These are phyloP conservation scores for Biston betularia DNA, from an alignment of 2,888 invertebrate genomes.

Conservation along the genomic window DNA sequence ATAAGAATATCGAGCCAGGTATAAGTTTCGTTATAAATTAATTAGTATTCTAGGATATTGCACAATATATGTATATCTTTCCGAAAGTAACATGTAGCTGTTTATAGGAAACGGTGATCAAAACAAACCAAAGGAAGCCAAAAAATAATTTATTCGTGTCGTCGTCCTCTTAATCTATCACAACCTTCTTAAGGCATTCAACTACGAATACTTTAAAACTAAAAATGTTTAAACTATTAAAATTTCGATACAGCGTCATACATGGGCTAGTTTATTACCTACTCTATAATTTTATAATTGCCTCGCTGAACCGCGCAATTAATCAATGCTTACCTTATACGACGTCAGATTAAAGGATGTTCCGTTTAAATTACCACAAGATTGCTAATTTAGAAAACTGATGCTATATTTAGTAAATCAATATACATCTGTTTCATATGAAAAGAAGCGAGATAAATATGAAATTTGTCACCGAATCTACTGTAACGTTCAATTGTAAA, in stretches of 20 bases:
- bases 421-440: not conserved
- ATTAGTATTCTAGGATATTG: conserved; percentile 28
- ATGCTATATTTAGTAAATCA: not conserved
- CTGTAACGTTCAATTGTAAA: too few relatives aligned
- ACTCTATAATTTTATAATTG: conserved; percentile 34
- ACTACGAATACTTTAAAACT: not conserved
- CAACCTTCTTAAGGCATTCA: conserved; percentile 11
- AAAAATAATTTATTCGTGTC: conserved; percentile 19
- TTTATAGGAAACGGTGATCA: conserved; percentile 10
- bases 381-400: conserved; percentile 16
- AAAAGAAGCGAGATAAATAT: too few relatives aligned
- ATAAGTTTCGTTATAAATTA: conserved; percentile 9
- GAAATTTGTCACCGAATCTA: too few relatives aligned
- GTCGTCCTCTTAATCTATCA: conserved; percentile 13
- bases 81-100: conserved; percentile 5
- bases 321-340: conserved; percentile 32
- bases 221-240: conserved; percentile 4
- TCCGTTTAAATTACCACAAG: conserved; percentile 22
- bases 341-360: conserved; percentile 38
- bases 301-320: conserved; percentile 28
- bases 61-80: conserved; percentile 6
- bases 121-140: conserved; percentile 4
- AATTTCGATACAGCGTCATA: conserved; percentile 18
- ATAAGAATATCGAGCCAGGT: not conserved
- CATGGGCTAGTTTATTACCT: conserved; percentile 31